phyloP scores from a whole-genome alignment of 2,888 invertebrate genomes.

The Strigamia transsilvanica region DNA sequence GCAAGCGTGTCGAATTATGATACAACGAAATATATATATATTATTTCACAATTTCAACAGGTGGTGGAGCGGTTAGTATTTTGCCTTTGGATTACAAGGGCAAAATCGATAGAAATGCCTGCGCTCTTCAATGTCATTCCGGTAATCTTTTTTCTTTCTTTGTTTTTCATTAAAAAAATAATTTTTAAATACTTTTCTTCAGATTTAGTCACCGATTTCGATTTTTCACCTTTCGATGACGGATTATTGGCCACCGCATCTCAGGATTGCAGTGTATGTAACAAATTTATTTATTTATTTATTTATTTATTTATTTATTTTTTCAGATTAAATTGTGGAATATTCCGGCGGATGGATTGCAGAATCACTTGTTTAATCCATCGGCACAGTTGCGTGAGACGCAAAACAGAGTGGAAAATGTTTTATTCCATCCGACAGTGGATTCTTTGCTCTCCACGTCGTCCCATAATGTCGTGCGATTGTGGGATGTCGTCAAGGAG shows the following conservation, averaged over 20 bases:
- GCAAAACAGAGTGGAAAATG: constrained; percentile 85
- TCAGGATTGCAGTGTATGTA: constrained; percentile 65
- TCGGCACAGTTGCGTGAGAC: constrained; percentile 84
- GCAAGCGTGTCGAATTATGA: not conserved
- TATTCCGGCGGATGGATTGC: constrained; percentile 81
- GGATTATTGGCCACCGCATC: constrained; percentile 85
- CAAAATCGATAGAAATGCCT: not conserved
- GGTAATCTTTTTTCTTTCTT: not conserved
- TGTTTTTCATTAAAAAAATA: not conserved
- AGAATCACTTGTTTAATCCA: constrained; percentile 78
- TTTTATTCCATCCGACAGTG: constrained; percentile 90
- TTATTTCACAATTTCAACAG: not conserved
- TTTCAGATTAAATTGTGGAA: constrained; percentile 88
- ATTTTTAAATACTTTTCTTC: constrained; percentile 71
- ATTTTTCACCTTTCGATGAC: constrained; percentile 95
- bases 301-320: constrained; percentile 54
- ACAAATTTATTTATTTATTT: not conserved
- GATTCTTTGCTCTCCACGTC: constrained; percentile 88
- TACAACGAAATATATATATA: not conserved
- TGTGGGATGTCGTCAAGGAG: constrained; percentile 87
- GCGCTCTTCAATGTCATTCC: constrained; percentile 4
- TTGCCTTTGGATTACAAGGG: not conserved
- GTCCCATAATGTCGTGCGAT: constrained; percentile 79
- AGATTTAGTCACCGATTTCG: constrained; percentile 93
- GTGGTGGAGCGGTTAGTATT: constrained; percentile 6